Evolutionary conservation across 1,140 invertebrate species (phyloP), one percentile per base, ranked within the genome.

Genomic region (Copidosoma floridanum): DNA sequence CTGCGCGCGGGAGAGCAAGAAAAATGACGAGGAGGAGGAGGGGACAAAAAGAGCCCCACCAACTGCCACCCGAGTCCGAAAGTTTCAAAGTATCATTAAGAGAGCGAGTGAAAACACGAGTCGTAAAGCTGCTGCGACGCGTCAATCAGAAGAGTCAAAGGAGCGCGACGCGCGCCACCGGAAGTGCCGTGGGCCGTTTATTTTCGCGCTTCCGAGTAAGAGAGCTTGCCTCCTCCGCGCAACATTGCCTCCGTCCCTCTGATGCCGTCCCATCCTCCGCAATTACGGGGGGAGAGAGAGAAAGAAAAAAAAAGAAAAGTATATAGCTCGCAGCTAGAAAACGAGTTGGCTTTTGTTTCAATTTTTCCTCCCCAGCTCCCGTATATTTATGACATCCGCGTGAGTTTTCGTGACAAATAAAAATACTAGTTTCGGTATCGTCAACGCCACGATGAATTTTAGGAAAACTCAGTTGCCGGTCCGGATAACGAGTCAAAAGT

Each of bases 191-290:
- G 27, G 32, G 21, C 21, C 32, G 61, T 63, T 63, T 63, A 63
- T 63, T 63, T 63, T 63, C 50, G 61, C 61, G 48, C 27, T 63
- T 63, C 61, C 61, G 54, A 63, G 61, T 63, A 63, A 27, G 48
- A 32, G 32, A 10, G 46, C 24, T 23, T 38, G 11, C 21, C 5
- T 26, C 41, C 24, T 53, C 27, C 41, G 16, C 40, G 27, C 7
- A 16, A 44, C 43, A 12, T 54, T 57, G 18, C 40, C 26, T 44
- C 26, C 47, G 23, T 57, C 29, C 35, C 44, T n/a, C n/a, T n/a
- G n/a, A n/a, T n/a, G n/a, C n/a, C n/a, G 26, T 1, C 23, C 23
- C 14, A 14, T 18, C 14, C 14, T 27, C n/a, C 10, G 44, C 54
- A 57, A 57, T 57, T 57, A 57, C 26, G 40, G 8, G 32, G 27